Base-by-base conservation (phyloP, 2,888 invertebrate genomes). In the Rhamnusium bicolor region DNA sequence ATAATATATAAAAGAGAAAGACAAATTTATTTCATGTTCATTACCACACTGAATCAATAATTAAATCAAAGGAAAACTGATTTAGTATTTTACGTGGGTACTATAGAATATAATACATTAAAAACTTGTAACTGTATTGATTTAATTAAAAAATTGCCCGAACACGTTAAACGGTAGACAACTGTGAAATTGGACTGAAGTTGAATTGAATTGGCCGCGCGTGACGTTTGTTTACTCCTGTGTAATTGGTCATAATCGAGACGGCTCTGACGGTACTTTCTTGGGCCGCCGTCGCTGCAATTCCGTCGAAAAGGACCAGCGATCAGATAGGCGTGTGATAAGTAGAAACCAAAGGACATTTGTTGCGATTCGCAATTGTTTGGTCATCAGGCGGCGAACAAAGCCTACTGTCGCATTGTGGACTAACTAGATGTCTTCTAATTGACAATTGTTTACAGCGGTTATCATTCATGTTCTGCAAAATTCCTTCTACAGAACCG, bases 371-470 rank as follows among this genome's bases (percentile, higher is more conserved):
- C 84, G 82, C 85, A 86, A 86, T 87, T 87, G 86, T 87, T 85
- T 84, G 80, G 72, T 80, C 82, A 80, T 82, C 83, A 82, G 82
- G 82, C 83, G 84, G 81, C 85, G 81, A 86, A 87, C 86, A 87
- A 86, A 86, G 85, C 83, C 79, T 71, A 82, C 86, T 86, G 86
- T 86, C 86, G 85, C 85, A 86, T 85, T 85, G 85, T 85, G 83
- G 83, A 82, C 86, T 87, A 87, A 87, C 86, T 87, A 85, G 87
- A 87, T 79, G 86, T 85, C 86, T 83, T 87, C 87, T 87, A 88
- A 87, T 87, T 87, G 87, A 87, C 87, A 87, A 88, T 87, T 87
- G 88, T 88, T 88, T 87, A 87, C 87, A 87, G 84, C 79, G 83
- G 86, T 87, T 86, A 87, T 87, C 87, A 87, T 87, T 87, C 87